Evolutionary conservation across 1,140 invertebrate genomes (phyloP).

Genomic region (Leptonema lineaticorne): DNA sequence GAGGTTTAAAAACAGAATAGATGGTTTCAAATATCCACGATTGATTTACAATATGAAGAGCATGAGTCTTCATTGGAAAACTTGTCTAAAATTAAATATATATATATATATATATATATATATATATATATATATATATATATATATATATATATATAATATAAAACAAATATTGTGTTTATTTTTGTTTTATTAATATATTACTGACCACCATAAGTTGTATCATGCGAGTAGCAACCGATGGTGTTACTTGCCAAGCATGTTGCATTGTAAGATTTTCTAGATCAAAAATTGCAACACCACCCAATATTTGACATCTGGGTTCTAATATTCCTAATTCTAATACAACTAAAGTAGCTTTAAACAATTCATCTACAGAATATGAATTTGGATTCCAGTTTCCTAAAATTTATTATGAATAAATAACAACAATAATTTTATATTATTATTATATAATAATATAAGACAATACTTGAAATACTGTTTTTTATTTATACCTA

Average conservation of each 20-base stretch:
- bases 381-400: conserved; percentile 72
- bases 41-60: conserved; percentile 76
- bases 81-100: conserved; percentile 57
- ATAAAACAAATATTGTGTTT: not conserved
- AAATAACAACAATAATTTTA: conserved; percentile 32
- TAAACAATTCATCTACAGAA: conserved; percentile 69
- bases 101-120: too few species aligned
- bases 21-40: conserved; percentile 79
- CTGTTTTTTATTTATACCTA: conserved; percentile 41
- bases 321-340: conserved; percentile 75
- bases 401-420: conserved; percentile 48
- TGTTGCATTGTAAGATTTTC: conserved; percentile 69
- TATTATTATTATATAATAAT: conserved; percentile 9
- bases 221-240: conserved; percentile 63
- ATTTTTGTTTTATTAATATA: conserved; percentile 7
- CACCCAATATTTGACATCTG: conserved; percentile 72
- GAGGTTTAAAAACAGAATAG: conserved; percentile 74
- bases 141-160: not conserved
- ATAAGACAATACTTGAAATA: not conserved
- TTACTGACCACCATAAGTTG: conserved; percentile 68
- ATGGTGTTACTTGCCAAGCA: conserved; percentile 71
- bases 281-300: conserved; percentile 73
- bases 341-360: conserved; percentile 67
- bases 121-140: not conserved
- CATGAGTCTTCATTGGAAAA: conserved; percentile 71